Conservation (phyloP, 2,888 invertebrate genomes). For the Caenorhabditis japonica region DNA sequence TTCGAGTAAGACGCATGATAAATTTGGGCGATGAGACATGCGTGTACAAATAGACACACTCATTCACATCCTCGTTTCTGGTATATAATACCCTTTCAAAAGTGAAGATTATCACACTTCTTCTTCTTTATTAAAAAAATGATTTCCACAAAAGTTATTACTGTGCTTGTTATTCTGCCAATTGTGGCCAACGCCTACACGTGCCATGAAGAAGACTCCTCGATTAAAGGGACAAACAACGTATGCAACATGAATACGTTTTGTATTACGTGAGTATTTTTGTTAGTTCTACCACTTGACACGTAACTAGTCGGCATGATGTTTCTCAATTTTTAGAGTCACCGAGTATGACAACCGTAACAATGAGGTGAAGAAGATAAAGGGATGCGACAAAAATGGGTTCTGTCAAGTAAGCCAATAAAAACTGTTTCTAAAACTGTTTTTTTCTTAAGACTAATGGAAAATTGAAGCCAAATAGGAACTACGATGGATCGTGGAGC, state of each 20-base stretch:
- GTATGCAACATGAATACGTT: slow-evolving; percentile 18
- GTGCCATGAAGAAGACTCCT: slow-evolving; percentile 10
- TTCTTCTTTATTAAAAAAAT: slow-evolving; percentile 1
- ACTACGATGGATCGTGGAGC: slow-evolving; percentile 16
- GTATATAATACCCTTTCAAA: slow-evolving; percentile 14
- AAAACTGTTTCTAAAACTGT: too few species aligned
- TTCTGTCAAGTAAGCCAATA: slow-evolving; percentile 26
- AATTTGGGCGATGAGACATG: slow-evolving; percentile 37
- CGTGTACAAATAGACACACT: slow-evolving; percentile 29
- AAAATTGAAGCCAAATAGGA: slow-evolving; percentile 12
- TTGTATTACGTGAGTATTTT: slow-evolving; percentile 24
- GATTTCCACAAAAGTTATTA: slow-evolving; percentile 17
- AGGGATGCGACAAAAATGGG: slow-evolving; percentile 23
- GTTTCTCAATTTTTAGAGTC: slow-evolving; percentile 31
- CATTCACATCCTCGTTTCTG: too few species aligned
- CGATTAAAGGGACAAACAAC: slow-evolving; percentile 1
- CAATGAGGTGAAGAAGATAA: slow-evolving; percentile 12
- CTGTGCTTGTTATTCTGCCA: slow-evolving; percentile 13
- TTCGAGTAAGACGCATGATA: slow-evolving; percentile 27
- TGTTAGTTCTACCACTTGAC: too few species aligned
- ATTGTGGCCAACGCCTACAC: slow-evolving; percentile 16
- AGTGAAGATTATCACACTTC: slow-evolving; percentile 5
- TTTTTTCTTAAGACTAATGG: slow-evolving; percentile 30
- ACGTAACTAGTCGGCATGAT: too few species aligned
- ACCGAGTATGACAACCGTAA: slow-evolving; percentile 17